Conservation (phyloP, 2,797 vertebrate species). For the Crypturellus tataupa region DNA sequence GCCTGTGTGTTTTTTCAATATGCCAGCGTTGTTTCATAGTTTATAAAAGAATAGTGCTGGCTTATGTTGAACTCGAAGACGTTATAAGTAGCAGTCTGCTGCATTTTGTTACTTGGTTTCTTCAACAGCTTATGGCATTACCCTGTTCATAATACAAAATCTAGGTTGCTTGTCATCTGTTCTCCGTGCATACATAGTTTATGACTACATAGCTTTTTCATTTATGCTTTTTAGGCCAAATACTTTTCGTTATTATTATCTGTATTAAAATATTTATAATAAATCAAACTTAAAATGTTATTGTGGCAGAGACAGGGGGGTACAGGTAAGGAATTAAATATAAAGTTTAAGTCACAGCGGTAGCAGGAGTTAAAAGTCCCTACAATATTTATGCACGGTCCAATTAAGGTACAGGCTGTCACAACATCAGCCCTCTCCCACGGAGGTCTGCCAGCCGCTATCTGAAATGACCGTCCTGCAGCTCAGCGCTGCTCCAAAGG, state of each 20-base stretch:
- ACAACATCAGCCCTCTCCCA: conserved; percentile 44
- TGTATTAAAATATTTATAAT: conserved; percentile 81
- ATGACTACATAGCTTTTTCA: conserved; percentile 74
- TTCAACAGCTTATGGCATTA: conserved; percentile 66
- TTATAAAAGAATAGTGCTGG: conserved; percentile 76
- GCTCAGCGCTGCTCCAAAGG: background rate
- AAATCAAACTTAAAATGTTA: conserved; percentile 76
- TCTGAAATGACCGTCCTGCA: background rate
- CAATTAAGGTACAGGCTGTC: conserved; percentile 21
- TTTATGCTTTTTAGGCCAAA: conserved; percentile 77
- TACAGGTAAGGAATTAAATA: conserved; percentile 67
- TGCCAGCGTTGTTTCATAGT: conserved; percentile 73
- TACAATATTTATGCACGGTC: conserved; percentile 38
- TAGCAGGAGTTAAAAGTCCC: conserved; percentile 14
- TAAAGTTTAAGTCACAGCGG: conserved; percentile 45
- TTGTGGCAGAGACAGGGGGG: conserved; percentile 50
- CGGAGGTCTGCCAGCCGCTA: conserved; percentile 21
- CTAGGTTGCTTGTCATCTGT: conserved; percentile 59
- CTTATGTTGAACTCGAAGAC: conserved; percentile 59
- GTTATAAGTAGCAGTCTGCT: conserved; percentile 54
- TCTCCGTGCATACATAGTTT: conserved; percentile 66
- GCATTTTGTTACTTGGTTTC: conserved; percentile 64
- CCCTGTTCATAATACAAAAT: conserved; percentile 46
- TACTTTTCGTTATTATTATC: conserved; percentile 78
- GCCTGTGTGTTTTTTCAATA: conserved; percentile 75